Evolutionary conservation across 2,113 vertebrate species (phyloP).

Genomic region (Stigmatopora nigra): DNA sequence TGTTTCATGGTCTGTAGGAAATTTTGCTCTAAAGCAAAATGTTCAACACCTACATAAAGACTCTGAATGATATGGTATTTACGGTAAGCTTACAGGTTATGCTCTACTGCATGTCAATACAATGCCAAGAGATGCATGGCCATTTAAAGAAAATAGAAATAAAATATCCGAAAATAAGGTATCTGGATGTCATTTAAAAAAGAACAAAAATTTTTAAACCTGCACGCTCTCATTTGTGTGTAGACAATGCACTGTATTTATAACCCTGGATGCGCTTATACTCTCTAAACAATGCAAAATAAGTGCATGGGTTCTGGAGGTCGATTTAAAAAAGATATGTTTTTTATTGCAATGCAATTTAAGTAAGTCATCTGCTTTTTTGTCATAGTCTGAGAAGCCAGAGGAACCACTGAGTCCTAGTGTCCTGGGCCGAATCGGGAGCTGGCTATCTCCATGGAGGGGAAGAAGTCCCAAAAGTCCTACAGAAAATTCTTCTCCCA

Average conservation of each 20-base stretch:
- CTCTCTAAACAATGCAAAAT: not conserved
- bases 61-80: conserved; percentile 72
- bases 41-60: conserved; percentile 69
- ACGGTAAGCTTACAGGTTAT: conserved; percentile 60
- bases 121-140: conserved; percentile 60
- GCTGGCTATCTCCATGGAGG: conserved; percentile 65
- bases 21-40: conserved; percentile 65
- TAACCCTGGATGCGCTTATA: too few species aligned
- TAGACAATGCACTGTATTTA: not conserved
- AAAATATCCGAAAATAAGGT: conserved; percentile 5
- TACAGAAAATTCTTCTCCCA: conserved; percentile 31
- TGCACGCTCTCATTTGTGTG: conserved; percentile 31
- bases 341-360: not conserved
- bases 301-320: conserved; percentile 32
- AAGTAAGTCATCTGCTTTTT: conserved; percentile 27
- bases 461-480: conserved; percentile 33
- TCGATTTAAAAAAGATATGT: not conserved
- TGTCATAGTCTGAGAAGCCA: conserved; percentile 56
- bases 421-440: conserved; percentile 66
- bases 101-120: conserved; percentile 54
- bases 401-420: conserved; percentile 58
- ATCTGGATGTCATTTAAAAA: conserved; percentile 7
- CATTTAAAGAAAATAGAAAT: conserved; percentile 26
- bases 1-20: conserved; percentile 66
- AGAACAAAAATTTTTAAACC: conserved; percentile 21